A percentile compares a stretch with the other conserved stretches of the same genome.
Conservation (phyloP, 2,888 invertebrate species). For the Rhimphoctona megacephalus region DNA sequence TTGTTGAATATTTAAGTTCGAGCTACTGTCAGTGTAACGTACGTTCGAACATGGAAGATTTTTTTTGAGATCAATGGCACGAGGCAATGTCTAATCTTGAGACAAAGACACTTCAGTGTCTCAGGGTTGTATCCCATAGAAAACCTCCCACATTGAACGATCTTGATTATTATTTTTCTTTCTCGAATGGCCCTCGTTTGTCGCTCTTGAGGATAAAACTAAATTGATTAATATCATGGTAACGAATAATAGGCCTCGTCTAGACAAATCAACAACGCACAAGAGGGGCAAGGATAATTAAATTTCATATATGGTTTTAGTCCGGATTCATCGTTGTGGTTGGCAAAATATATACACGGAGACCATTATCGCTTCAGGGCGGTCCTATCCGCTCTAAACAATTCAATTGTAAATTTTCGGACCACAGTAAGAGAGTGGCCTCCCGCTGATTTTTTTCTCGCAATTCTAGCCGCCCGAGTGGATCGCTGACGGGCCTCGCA, state of each 20-base stretch:
- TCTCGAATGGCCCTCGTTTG: conserved; percentile 7
- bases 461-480: conserved; percentile 47
- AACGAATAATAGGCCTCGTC: conserved; percentile 60
- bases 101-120: conserved; percentile 82
- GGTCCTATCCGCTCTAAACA: conserved; percentile 55
- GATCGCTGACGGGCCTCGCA: conserved; percentile 55
- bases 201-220: conserved; percentile 25
- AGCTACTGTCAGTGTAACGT: background rate
- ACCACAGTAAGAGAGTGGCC: conserved; percentile 33
- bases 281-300: conserved; percentile 51
- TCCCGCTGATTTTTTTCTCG: conserved; percentile 63
- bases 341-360: background rate
- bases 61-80: background rate
- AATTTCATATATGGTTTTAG: conserved; percentile 45
- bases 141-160: conserved; percentile 82
- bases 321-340: background rate
- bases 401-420: conserved; percentile 66
- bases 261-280: conserved; percentile 53
- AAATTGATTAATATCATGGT: conserved; percentile 62
- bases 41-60: conserved; percentile 26
- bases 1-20: background rate
- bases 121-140: conserved; percentile 82
- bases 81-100: conserved; percentile 75
- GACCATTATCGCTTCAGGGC: conserved; percentile 30
- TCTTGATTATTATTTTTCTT: conserved; percentile 63